These are phyloP conservation scores for Prionailurus viverrinus DNA, from an alignment of 2,113 vertebrate species.

Conservation along the genomic window DNA sequence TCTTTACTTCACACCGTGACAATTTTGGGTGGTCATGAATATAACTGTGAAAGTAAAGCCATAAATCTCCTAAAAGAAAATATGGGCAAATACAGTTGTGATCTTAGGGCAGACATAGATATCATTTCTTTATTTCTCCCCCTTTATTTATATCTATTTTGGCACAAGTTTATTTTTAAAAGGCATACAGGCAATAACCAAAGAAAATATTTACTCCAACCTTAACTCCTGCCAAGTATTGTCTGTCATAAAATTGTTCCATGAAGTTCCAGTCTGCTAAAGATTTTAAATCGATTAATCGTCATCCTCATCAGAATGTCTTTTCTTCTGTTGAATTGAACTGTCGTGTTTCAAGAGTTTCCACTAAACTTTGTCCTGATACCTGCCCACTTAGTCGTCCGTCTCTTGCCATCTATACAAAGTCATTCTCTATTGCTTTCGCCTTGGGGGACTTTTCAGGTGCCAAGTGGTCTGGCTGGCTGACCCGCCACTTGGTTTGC, in stretches of 20 bases:
- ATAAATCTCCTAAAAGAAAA: not conserved
- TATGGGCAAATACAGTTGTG: not conserved
- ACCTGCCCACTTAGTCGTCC: conserved; percentile 86
- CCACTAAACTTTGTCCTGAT: conserved; percentile 95
- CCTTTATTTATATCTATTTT: conserved; percentile 15
- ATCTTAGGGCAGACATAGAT: not conserved
- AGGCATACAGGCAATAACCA: conserved; percentile 58
- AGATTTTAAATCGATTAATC: conserved; percentile 84
- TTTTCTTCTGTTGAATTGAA: conserved; percentile 96
- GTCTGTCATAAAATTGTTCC: conserved; percentile 63
- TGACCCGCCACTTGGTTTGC: conserved; percentile 83
- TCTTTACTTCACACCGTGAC: not conserved
- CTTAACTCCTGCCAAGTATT: conserved; percentile 35
- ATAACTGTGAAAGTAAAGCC: not conserved
- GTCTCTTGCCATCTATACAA: not conserved
- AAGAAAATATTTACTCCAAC: conserved; percentile 67
- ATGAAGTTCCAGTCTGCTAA: conserved; percentile 56
- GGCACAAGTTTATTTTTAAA: conserved; percentile 71
- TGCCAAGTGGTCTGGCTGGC: not conserved
- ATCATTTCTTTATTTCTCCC: not conserved
- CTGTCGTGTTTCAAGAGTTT: conserved; percentile 97
- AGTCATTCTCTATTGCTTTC: not conserved
- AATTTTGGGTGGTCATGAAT: not conserved
- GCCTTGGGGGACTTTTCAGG: not conserved
- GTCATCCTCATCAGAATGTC: conserved; percentile 97